These are phyloP conservation scores for Apomyelois bistriatella DNA, from an alignment of 2,888 invertebrate genomes.

Conservation along the genomic window DNA sequence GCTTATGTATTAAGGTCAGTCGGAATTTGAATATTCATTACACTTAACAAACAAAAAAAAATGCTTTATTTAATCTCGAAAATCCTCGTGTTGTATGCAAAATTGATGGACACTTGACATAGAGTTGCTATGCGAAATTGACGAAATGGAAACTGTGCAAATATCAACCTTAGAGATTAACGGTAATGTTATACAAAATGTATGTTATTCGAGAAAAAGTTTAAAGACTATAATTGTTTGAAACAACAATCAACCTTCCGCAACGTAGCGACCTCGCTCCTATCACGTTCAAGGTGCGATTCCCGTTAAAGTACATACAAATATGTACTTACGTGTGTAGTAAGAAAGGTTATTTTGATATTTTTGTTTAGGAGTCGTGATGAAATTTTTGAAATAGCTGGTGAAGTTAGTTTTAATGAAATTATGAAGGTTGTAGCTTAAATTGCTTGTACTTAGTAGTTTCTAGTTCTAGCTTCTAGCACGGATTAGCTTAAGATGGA, in stretches of 20 bases:
- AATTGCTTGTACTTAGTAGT: not conserved
- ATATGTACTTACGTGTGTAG: slow-evolving; percentile 8
- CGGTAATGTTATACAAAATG: not conserved
- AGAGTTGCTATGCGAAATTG: slow-evolving; percentile 1
- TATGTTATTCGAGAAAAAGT: not conserved
- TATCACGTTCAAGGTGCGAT: slow-evolving; percentile 70
- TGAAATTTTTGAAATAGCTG: slow-evolving; percentile 20
- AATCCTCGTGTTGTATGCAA: not conserved
- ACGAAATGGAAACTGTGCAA: not conserved
- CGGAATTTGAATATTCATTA: not conserved
- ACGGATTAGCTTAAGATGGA: too few relatives aligned
- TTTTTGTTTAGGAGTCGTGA: slow-evolving; percentile 2
- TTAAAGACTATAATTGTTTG: slow-evolving; percentile 3
- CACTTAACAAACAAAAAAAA: not conserved
- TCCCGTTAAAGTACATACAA: slow-evolving; percentile 23
- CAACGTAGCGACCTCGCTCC: slow-evolving; percentile 54
- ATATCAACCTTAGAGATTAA: not conserved
- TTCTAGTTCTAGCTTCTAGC: too few relatives aligned
- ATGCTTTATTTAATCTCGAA: not conserved
- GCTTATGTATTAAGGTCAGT: not conserved
- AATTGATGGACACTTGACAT: not conserved
- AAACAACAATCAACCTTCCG: slow-evolving; percentile 47
- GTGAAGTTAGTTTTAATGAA: not conserved
- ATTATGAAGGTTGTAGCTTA: slow-evolving; percentile 3
- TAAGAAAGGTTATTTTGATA: slow-evolving; percentile 2